These are phyloP conservation scores for Arctia plantaginis DNA, from an alignment of 2,888 invertebrate species.

Conservation along the genomic window DNA sequence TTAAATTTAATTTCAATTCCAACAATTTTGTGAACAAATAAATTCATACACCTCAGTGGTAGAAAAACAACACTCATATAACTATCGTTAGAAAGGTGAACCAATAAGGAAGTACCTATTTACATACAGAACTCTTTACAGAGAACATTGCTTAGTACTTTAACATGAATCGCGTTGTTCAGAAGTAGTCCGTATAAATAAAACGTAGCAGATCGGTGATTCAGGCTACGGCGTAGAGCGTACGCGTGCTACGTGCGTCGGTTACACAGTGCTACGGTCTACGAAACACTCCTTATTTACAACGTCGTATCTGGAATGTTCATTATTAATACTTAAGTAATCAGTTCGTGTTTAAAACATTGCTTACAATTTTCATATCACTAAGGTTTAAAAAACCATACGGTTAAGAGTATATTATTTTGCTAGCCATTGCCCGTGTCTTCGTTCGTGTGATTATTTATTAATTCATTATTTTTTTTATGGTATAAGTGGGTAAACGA, in stretches of 20 bases:
- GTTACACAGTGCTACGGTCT: conserved; percentile 46
- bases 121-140: not conserved
- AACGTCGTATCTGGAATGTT: conserved; percentile 46
- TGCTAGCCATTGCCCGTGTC: too few relatives aligned
- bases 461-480: too few relatives aligned
- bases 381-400: not conserved
- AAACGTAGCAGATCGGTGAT: conserved; percentile 24
- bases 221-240: conserved; percentile 48
- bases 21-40: too few relatives aligned
- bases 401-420: not conserved
- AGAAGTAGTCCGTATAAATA: conserved; percentile 22
- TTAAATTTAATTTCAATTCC: not conserved
- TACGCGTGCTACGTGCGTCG: conserved; percentile 47
- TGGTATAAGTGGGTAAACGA: too few relatives aligned
- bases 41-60: not conserved
- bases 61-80: not conserved
- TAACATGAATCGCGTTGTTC: conserved; percentile 16
- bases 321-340: conserved; percentile 32
- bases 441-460: too few relatives aligned
- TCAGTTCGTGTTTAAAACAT: conserved; percentile 13
- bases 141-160: conserved; percentile 2
- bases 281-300: conserved; percentile 45
- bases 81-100: not conserved
- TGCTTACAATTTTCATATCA: not conserved
- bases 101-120: not conserved